phyloP scores from a whole-genome alignment of 2,888 invertebrate genomes.

The Heliconius cydno region DNA sequence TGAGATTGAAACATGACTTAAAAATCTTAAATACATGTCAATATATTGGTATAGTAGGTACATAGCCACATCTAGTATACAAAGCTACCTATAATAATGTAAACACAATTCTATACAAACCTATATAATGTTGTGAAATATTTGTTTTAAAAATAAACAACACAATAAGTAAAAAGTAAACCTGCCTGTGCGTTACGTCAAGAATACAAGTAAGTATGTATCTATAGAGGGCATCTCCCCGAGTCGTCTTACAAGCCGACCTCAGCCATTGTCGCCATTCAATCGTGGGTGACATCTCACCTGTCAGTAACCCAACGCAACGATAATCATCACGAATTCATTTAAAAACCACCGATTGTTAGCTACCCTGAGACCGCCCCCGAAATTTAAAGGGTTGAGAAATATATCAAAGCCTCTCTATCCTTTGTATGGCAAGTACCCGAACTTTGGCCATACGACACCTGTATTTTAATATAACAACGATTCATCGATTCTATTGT shows the following conservation, averaged over 20 bases:
- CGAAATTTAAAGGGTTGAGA: slow-evolving; percentile 77
- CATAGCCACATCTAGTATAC: not conserved
- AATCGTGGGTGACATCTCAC: slow-evolving; percentile 76
- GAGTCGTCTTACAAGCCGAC: slow-evolving; percentile 65
- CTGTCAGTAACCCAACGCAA: slow-evolving; percentile 78
- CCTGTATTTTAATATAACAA: slow-evolving; percentile 76
- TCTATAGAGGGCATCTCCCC: slow-evolving; percentile 65
- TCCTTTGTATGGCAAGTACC: slow-evolving; percentile 54
- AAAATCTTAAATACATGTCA: not conserved
- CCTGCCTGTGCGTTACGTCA: slow-evolving; percentile 54
- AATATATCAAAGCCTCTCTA: slow-evolving; percentile 77
- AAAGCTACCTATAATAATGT: not conserved
- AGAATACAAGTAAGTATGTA: slow-evolving; percentile 46
- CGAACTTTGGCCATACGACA: slow-evolving; percentile 62
- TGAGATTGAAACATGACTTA: not conserved
- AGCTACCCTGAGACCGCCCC: slow-evolving; percentile 68
- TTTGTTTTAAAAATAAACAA: slow-evolving; percentile 52
- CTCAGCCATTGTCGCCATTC: slow-evolving; percentile 62
- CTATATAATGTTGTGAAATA: not conserved
- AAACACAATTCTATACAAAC: not conserved
- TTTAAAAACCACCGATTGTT: slow-evolving; percentile 75
- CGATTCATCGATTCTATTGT: slow-evolving; percentile 70
- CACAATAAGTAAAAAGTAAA: slow-evolving; percentile 52
- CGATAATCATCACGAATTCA: slow-evolving; percentile 75
- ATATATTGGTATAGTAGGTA: not conserved